phyloP scores from a whole-genome alignment of 2,797 vertebrate species.

The Pempheris klunzingeri region DNA sequence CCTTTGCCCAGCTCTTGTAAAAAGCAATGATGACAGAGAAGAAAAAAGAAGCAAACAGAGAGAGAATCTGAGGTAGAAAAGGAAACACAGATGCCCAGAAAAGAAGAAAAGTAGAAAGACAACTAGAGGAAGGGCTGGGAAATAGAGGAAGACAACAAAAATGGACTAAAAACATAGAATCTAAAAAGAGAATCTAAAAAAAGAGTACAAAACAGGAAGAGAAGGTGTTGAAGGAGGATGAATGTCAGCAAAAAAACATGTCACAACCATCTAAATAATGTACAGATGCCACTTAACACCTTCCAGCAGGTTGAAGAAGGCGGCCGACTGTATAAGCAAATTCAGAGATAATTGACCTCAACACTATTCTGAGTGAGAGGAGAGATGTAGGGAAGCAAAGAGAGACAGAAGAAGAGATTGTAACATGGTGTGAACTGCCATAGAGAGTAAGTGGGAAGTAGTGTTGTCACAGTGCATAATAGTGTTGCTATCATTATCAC shows the following conservation, averaged over 20 bases:
- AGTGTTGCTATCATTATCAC: constrained; percentile 69
- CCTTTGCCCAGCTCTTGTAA: not conserved
- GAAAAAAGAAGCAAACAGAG: not conserved
- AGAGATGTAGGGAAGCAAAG: constrained; percentile 44
- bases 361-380: constrained; percentile 63
- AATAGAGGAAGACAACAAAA: not conserved
- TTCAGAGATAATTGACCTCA: constrained; percentile 83
- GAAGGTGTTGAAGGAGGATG: constrained; percentile 25
- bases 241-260: constrained; percentile 26
- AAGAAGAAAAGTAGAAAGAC: not conserved
- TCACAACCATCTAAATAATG: constrained; percentile 50
- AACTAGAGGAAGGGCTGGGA: not conserved
- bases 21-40: not conserved
- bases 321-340: constrained; percentile 55
- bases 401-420: constrained; percentile 49
- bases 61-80: not conserved
- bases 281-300: constrained; percentile 62
- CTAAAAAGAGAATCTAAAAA: constrained; percentile 1
- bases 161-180: not conserved
- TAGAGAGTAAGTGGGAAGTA: constrained; percentile 66
- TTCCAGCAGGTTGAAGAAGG: constrained; percentile 43
- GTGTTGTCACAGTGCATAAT: constrained; percentile 78
- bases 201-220: constrained; percentile 15
- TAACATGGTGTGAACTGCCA: constrained; percentile 57
- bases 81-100: not conserved